Conservation (phyloP, 2,888 invertebrate genomes). For the Caenorhabditis plicata region DNA sequence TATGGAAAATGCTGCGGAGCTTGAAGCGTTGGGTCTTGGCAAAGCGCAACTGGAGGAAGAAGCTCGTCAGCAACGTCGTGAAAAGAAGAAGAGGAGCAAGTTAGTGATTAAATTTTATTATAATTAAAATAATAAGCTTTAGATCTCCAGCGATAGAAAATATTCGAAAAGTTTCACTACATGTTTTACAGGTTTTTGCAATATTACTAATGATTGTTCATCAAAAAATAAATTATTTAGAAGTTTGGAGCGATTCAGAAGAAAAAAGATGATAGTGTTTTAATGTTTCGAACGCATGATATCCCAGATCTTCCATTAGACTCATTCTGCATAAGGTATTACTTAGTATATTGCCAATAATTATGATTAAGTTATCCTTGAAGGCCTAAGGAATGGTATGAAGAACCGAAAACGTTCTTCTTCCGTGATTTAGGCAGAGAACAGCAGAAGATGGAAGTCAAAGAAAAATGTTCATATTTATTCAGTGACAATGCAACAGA, state of each 20-base stretch:
- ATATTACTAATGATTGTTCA: neutral
- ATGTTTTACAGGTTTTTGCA: constrained; percentile 37
- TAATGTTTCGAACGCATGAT: constrained; percentile 30
- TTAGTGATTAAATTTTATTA: too few relatives aligned
- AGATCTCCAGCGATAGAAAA: constrained; percentile 61
- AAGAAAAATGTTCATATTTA: constrained; percentile 56
- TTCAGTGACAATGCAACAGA: constrained; percentile 49
- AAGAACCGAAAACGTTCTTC: constrained; percentile 40
- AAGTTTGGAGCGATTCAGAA: constrained; percentile 48
- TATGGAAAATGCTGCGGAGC: constrained; percentile 32
- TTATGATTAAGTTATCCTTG: neutral
- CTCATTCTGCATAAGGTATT: constrained; percentile 23
- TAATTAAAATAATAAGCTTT: too few relatives aligned
- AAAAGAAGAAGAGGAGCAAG: constrained; percentile 44
- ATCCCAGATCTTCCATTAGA: constrained; percentile 46
- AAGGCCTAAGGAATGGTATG: constrained; percentile 51
- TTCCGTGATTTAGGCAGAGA: constrained; percentile 38
- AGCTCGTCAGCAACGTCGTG: constrained; percentile 26
- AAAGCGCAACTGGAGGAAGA: constrained; percentile 36
- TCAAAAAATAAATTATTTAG: constrained; percentile 7
- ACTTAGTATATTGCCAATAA: neutral
- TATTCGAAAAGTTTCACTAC: constrained; percentile 50
- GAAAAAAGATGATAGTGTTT: constrained; percentile 40
- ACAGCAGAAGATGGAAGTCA: constrained; percentile 33
- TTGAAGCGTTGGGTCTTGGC: constrained; percentile 37